Evolutionary conservation across 1,140 invertebrate species (phyloP), one percentile per base, ranked within the genome.

Genomic region (Bacillus rossius): DNA sequence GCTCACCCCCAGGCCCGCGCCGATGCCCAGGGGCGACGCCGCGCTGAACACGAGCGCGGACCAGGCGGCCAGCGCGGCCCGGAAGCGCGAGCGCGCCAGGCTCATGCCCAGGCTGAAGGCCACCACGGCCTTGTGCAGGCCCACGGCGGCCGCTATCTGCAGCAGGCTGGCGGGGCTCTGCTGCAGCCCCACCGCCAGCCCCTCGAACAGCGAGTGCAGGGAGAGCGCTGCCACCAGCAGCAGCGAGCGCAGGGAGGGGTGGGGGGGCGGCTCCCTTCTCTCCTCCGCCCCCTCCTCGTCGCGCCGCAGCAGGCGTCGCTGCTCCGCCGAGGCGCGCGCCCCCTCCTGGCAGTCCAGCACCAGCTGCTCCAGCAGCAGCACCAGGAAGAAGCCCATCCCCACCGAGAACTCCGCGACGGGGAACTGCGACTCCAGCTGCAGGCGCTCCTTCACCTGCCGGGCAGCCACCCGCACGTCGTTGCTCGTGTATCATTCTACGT

Each of bases 61-160:
- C 8, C 74, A 51, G 2, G 75, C 59, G 23, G 78, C 70, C 13
- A 68, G 68, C n/a, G 63, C 45, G 10, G 69, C 57, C 19, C 68
- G 65, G 3, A 85, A 61, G 43, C 73, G 71, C 41, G 76, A 77
- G 59, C 83, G 81, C n/a, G 80, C 76, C 8, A 85, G 67, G 58
- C 79, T 83, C 51, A 86, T 67, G 3, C 84, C 82, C 2, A 86
- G 66, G 62, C 80, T 81, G 64, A 85, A 82, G 13, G 81, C 80
- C 50, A 85, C 77, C 16, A 84, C 73, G 17, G 75, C 67, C 69
- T 85, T 85, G 67, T 85, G 83, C 20, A 84, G 71, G n/a, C 79
- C 66, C 7, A 85, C 72, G 17, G 83, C 84, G 40, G 71, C 67
- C 62, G 81, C 83, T 8, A 85, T 73, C 45, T 76, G 72, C 16